These are phyloP conservation scores for Platorchestia sp. DNA, from an alignment of 1,140 invertebrate species.

Conservation along the genomic window DNA sequence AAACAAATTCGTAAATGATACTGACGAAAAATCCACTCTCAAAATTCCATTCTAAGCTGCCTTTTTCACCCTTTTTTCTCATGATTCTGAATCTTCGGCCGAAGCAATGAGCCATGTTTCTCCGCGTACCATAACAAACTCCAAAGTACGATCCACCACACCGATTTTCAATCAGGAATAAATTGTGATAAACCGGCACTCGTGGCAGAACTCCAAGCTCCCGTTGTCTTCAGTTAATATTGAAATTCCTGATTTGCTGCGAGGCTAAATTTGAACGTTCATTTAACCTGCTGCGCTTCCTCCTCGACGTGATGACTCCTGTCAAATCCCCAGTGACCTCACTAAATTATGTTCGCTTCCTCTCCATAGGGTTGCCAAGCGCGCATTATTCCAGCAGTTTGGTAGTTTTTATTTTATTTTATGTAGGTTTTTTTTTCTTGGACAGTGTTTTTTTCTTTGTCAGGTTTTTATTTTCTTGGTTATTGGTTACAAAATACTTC, in stretches of 20 bases:
- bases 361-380: background rate
- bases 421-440: too few relatives aligned
- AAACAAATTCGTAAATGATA: too few relatives aligned
- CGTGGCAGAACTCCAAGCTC: background rate
- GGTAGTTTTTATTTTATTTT: too few relatives aligned
- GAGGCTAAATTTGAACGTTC: background rate
- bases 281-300: background rate
- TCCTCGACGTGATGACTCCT: background rate
- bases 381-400: too few relatives aligned
- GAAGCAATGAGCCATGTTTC: too few relatives aligned
- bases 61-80: too few relatives aligned
- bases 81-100: too few relatives aligned
- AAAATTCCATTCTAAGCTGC: too few relatives aligned
- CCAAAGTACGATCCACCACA: background rate
- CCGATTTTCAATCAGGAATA: background rate
- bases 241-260: background rate
- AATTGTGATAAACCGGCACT: background rate
- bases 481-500: background rate
- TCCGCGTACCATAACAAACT: too few relatives aligned
- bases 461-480: background rate
- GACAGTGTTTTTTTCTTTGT: background rate
- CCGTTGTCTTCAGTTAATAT: background rate
- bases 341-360: background rate
- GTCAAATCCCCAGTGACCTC: background rate
- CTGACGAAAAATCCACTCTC: too few relatives aligned